Percentiles rank a stretch among this genome's conserved stretches.
These are phyloP conservation scores for Syngnathus acus DNA, from an alignment of 2,797 vertebrate species.

Conservation along the genomic window DNA sequence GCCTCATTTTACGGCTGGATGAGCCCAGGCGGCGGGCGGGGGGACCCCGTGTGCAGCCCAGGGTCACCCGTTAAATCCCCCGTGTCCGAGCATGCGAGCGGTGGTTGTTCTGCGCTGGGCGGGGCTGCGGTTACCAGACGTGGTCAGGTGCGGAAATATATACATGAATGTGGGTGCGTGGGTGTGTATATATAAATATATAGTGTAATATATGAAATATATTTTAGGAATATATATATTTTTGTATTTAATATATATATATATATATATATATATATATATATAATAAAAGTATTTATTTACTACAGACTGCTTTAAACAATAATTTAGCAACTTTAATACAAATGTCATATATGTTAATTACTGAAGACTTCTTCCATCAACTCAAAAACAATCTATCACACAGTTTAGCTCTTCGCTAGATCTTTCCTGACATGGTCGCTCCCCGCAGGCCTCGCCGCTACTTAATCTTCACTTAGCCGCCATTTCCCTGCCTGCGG, in stretches of 20 bases:
- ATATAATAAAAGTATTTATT: too few relatives aligned
- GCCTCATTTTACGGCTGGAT: slow-evolving; percentile 78
- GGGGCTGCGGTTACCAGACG: slow-evolving; percentile 42
- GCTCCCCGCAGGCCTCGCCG: slow-evolving; percentile 39
- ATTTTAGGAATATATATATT: too few relatives aligned
- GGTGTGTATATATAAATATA: too few relatives aligned
- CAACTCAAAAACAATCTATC: not conserved
- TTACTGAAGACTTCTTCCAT: not conserved
- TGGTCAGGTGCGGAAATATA: slow-evolving; percentile 36
- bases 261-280: too few relatives aligned
- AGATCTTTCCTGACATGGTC: slow-evolving; percentile 26
- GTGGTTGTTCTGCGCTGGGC: slow-evolving; percentile 60
- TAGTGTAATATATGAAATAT: too few relatives aligned
- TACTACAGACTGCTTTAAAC: not conserved
- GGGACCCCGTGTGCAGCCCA: slow-evolving; percentile 63
- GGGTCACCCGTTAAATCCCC: slow-evolving; percentile 75
- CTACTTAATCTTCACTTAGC: slow-evolving; percentile 64
- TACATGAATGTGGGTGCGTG: not conserved
- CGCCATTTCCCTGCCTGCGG: slow-evolving; percentile 50
- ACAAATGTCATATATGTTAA: not conserved
- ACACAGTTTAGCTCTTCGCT: slow-evolving; percentile 11
- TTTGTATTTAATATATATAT: too few relatives aligned
- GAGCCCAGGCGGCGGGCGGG: slow-evolving; percentile 56
- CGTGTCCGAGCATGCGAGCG: slow-evolving; percentile 61
- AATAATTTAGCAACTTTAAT: not conserved